These are phyloP conservation scores for Colius striatus DNA, from an alignment of 2,113 vertebrate genomes.

Conservation along the genomic window DNA sequence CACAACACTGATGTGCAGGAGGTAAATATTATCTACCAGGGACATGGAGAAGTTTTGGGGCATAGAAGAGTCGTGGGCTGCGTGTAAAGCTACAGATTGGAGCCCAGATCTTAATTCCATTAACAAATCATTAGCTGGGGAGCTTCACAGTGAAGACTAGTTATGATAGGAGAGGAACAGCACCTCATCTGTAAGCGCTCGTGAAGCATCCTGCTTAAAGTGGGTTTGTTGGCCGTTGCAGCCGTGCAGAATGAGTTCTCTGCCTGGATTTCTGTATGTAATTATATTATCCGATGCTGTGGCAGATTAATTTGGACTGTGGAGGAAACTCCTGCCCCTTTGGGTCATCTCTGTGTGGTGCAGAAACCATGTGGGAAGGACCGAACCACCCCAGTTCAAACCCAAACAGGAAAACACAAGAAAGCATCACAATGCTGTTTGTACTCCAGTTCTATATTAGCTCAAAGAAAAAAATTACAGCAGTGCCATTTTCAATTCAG, in stretches of 20 bases:
- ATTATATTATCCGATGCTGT: constrained; percentile 39
- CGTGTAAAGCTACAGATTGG: background rate
- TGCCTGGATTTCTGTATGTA: background rate
- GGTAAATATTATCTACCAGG: constrained; percentile 63
- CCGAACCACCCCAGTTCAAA: background rate
- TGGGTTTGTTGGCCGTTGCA: background rate
- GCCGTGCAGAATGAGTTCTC: background rate
- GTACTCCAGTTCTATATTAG: constrained; percentile 53
- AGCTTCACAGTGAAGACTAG: accelerated
- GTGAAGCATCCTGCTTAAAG: background rate
- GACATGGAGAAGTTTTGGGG: constrained; percentile 22
- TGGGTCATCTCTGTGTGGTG: constrained; percentile 13
- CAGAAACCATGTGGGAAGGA: background rate
- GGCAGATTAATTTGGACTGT: constrained; percentile 47
- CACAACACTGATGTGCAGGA: constrained; percentile 44
- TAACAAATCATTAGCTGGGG: constrained; percentile 7
- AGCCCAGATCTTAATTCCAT: constrained; percentile 16
- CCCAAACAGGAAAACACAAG: constrained; percentile 25
- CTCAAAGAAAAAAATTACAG: constrained; percentile 63
- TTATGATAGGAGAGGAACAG: background rate
- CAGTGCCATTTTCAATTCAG: constrained; percentile 77
- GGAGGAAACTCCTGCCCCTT: constrained; percentile 59
- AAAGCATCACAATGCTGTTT: constrained; percentile 40
- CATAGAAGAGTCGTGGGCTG: background rate
- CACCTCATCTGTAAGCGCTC: constrained; percentile 4